Percentiles rank a stretch among this genome's conserved stretches.
These are phyloP conservation scores for Amorpha juglandis DNA, from an alignment of 2,888 invertebrate species.

Conservation along the genomic window DNA sequence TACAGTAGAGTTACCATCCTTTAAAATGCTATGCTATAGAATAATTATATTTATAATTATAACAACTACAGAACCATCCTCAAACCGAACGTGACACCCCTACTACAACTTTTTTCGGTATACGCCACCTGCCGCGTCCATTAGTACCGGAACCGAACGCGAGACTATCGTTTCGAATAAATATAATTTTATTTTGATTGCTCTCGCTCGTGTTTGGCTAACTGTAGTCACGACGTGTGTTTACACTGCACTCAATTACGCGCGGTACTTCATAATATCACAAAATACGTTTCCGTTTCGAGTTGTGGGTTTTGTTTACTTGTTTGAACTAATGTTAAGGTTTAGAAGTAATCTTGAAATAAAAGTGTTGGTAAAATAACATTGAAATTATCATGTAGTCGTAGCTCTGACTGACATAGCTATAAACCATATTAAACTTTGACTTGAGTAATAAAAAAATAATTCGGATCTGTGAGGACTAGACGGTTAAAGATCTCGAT, in stretches of 20 bases:
- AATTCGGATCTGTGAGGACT: too few species aligned
- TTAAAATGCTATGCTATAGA: neutral
- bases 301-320: neutral
- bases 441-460: too few species aligned
- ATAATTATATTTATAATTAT: too few species aligned
- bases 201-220: constrained; percentile 58
- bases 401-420: too few species aligned
- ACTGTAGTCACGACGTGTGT: constrained; percentile 40
- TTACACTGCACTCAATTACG: constrained; percentile 27
- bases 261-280: constrained; percentile 11
- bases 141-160: constrained; percentile 70
- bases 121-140: constrained; percentile 70
- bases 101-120: constrained; percentile 39
- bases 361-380: too few species aligned
- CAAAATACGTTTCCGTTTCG: constrained; percentile 13
- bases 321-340: neutral
- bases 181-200: constrained; percentile 71
- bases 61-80: constrained; percentile 43
- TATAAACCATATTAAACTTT: too few species aligned
- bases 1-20: too few species aligned
- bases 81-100: constrained; percentile 32
- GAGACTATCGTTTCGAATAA: constrained; percentile 70
- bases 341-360: too few species aligned
- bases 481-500: too few species aligned
- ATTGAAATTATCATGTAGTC: too few species aligned